Evolutionary conservation across 64 coral and sea anemone genomes (phyloP).

Genomic region (Anthopleura sola): DNA sequence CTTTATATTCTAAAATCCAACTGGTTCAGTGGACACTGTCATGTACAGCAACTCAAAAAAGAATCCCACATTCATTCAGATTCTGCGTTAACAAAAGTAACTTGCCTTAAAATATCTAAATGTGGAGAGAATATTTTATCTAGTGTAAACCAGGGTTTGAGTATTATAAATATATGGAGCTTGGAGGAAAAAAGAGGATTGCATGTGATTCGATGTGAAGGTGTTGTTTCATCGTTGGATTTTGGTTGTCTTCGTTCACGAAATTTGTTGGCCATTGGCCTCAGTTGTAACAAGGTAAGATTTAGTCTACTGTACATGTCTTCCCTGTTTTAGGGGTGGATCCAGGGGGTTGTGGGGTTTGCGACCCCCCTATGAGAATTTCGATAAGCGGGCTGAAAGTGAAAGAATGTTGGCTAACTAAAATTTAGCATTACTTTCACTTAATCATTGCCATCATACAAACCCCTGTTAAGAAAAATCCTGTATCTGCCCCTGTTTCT

Average conservation of each 20-base stretch:
- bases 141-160: conserved; percentile 66
- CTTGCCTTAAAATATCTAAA: conserved; percentile 81
- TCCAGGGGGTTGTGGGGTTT: too few species aligned
- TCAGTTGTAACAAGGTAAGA: conserved; percentile 68
- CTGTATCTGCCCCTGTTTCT: too few species aligned
- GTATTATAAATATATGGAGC: conserved; percentile 69
- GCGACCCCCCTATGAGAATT: too few species aligned
- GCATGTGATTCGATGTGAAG: conserved; percentile 52
- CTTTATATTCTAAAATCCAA: conserved; percentile 79
- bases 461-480: too few species aligned
- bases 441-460: too few species aligned
- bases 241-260: conserved; percentile 80
- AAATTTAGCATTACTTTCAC: too few species aligned
- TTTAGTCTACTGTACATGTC: too few species aligned
- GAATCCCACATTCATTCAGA: background rate
- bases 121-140: conserved; percentile 71
- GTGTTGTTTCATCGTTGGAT: conserved; percentile 52
- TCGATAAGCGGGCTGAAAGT: too few species aligned
- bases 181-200: conserved; percentile 53
- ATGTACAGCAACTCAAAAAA: conserved; percentile 78
- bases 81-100: conserved; percentile 39
- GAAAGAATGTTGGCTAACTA: too few species aligned
- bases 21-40: conserved; percentile 91
- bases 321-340: too few species aligned
- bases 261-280: conserved; percentile 66